These are phyloP conservation scores for Saccopteryx bilineata DNA, from an alignment of 2,113 vertebrate genomes.

Conservation along the genomic window DNA sequence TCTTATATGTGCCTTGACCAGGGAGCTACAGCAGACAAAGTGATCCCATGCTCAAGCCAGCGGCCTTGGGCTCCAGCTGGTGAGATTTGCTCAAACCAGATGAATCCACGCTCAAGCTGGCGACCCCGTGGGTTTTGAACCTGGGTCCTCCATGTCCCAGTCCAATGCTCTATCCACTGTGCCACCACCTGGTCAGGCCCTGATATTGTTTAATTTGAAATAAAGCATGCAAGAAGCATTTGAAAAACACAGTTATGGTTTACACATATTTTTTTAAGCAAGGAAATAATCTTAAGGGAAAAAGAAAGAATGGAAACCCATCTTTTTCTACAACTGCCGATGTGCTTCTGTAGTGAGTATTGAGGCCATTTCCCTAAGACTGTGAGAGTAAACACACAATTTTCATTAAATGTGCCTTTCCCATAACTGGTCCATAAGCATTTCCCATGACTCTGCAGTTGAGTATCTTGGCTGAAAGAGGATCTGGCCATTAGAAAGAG, in stretches of 20 bases:
- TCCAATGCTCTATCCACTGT: too few relatives aligned
- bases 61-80: too few relatives aligned
- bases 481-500: constrained; percentile 89
- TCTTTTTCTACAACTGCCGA: constrained; percentile 77
- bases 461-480: constrained; percentile 88
- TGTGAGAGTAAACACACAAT: constrained; percentile 88
- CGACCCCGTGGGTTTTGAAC: too few relatives aligned
- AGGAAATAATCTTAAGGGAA: constrained; percentile 55
- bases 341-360: constrained; percentile 83
- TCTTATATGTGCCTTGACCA: too few relatives aligned
- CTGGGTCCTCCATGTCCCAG: too few relatives aligned
- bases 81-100: too few relatives aligned
- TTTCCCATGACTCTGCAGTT: constrained; percentile 91
- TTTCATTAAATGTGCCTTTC: constrained; percentile 89
- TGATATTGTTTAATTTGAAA: constrained; percentile 70
- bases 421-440: constrained; percentile 88
- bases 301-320: not conserved
- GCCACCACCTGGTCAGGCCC: too few relatives aligned
- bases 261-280: constrained; percentile 77
- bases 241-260: constrained; percentile 71
- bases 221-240: constrained; percentile 59
- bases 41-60: too few relatives aligned
- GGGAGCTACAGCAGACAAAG: too few relatives aligned
- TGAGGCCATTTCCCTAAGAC: constrained; percentile 85
- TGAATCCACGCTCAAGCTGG: too few relatives aligned